Base-by-base conservation (phyloP, 2,888 invertebrate genomes). In the Euproctis similis region DNA sequence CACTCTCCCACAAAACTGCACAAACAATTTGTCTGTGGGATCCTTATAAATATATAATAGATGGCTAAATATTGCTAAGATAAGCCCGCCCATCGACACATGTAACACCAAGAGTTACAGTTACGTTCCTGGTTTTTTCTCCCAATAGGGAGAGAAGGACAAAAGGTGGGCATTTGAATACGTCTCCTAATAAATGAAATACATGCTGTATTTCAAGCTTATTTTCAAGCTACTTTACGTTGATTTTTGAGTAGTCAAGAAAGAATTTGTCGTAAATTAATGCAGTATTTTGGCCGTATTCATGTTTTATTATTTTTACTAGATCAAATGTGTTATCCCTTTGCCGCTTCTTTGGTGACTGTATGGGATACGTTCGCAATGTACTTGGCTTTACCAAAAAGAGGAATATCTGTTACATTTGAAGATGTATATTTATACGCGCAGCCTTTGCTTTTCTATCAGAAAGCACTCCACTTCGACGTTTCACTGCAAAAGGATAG, bases 271-370 rank as follows among this genome's bases (percentile, higher is more conserved):
- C n/a, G n/a, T n/a, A n/a, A n/a, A n/a, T n/a, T n/a, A n/a, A n/a
- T n/a, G n/a, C n/a, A n/a, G n/a, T n/a, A n/a, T n/a, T n/a, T n/a
- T 5, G n/a, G 4, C 4, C 8, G 2, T 19, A 4, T 17, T 17
- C 2, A 17, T 17, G 6, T 17, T 17, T 17, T 17, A 11, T 9
- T 11, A 1, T 12, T 8, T 16, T 4, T 36, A 47, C 3, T 36
- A 80, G 90, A 88, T 1, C 82, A 90, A 31, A 88, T 87, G 27
- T 58, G 92, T 2, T 88, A 90, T 35, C 95, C 95, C 2, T 94
- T 93, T 5, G 91, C 94, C 0, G 91, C 89, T 16, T 90, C 91
- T 45, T 68, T 95, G 42, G 64, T 78, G 10, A 65, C 89, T 6
- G 89, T 87, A 1, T 93, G 92, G 92, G 89, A 91, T 52, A 89